phyloP scores from a whole-genome alignment of 2,797 vertebrate species.

The Malurus splendens region DNA sequence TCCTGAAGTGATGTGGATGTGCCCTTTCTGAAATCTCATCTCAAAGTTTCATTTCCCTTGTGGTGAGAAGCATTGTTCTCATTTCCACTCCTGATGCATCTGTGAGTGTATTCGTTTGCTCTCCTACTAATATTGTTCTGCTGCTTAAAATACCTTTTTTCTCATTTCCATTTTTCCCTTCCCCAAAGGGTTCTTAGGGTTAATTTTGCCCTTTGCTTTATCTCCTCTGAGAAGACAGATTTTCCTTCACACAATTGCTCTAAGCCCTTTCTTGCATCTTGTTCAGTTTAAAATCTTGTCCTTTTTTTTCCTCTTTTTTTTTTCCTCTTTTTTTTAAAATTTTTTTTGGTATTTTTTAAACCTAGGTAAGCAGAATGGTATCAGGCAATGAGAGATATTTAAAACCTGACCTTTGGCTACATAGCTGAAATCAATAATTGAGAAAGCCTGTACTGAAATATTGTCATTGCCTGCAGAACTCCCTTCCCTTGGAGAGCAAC shows the following conservation, averaged over 20 bases:
- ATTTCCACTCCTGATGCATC: background rate
- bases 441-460: background rate
- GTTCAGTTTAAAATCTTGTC: background rate
- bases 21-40: background rate
- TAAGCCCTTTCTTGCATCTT: background rate
- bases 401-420: background rate
- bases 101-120: background rate
- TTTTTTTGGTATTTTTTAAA: background rate
- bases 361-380: background rate
- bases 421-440: background rate
- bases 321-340: background rate
- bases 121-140: background rate
- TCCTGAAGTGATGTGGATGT: background rate
- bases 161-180: background rate
- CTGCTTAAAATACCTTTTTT: background rate
- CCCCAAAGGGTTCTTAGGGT: background rate
- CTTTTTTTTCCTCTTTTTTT: background rate
- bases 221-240: background rate
- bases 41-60: background rate
- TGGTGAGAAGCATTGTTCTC: background rate
- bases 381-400: background rate
- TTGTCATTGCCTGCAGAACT: background rate
- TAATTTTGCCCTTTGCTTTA: background rate
- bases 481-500: background rate
- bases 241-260: background rate